Evolutionary conservation across 2,113 vertebrate species (phyloP), one percentile per base, ranked within the genome.

Genomic region (Anas platyrhynchos): DNA sequence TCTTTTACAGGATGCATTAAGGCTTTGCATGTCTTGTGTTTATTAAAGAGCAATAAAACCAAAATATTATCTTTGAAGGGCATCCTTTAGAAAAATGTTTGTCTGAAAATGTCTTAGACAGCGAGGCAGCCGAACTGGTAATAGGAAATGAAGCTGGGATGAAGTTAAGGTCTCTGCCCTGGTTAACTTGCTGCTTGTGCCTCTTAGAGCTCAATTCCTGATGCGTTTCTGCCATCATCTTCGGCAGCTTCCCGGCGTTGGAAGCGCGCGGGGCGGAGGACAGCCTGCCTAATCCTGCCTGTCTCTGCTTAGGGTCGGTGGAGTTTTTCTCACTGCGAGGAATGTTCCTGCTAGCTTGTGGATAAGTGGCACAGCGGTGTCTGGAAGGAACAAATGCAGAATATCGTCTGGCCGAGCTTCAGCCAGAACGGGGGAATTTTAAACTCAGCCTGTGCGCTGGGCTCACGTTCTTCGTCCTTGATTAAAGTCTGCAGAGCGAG

Each of bases 1-100:
- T 73, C 46, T 96, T 97, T 95, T 97, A 96, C 80, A 93, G 89
- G 92, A 66, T 76, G 59, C 80, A 71, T 96, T 94, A 93, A 89
- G 85, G 66, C 74, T 80, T 87, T 43, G 50, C 83, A 91, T 91
- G 74, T 54, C 71, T 79, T 44, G 31, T 93, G 80, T 93, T 96
- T 97, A 72, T 94, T 89, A 80, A 94, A 95, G 54, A 61, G 25
- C 82, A 82, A 31, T 93, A 88, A 94, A 94, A 92, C 71, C 68
- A 87, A 95, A 96, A 89, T 92, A 82, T 6, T 94, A 38, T 88
- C 90, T 95, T 94, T 78, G 89, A 85, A 96, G 77, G 86, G 36
- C 77, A 96, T 90, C 80, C 44, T 58, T 94, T 91, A 50, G 88
- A 83, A 73, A 97, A 93, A 72, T 65, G 29, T 81, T 96, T 96